Evolutionary conservation across 1,140 invertebrate genomes (phyloP), one percentile per base, ranked within the genome.

Genomic region (Phthorimaea operculella): DNA sequence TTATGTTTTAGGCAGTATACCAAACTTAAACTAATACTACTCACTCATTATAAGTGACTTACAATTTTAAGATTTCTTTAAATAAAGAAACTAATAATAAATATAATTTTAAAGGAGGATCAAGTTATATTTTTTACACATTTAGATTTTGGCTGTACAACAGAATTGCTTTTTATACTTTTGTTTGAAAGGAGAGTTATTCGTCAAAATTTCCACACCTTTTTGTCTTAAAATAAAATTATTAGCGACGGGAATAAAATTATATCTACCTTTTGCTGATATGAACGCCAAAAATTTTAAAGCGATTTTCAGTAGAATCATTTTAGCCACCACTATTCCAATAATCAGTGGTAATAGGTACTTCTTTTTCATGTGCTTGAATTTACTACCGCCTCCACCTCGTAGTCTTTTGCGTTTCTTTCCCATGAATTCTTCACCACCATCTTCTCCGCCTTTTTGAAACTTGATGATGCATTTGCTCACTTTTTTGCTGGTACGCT

Each of bases 271-370:
- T 83, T 84, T 84, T 50, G 69, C 70, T 17, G 90, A 89, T 9
- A 91, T 66, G 49, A 91, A 85, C 4, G 89, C 89, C 9, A 92
- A 63, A 15, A 85, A 85, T 63, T 91, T 91, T 50, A 92, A 63
- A 12, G 88, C 86, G n/a, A 91, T 70, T 1, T 90, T 90, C 51
- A 91, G 62, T 1, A 91, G 49, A 7, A 91, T 74, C 44, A 88
- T 87, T 63, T 91, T 91, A 4, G 90, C 89, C 11, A 90, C 68
- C 11, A 90, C 63, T 10, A 89, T 76, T 0, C 89, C 90, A n/a
- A 90, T 65, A 12, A 92, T 66, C 42, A 92, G 51, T 0, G 90
- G 90, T 36, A 89, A 44, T 28, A 90, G 58, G 51, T 82, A 87
- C 60, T 88, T 89, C 59, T 73, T 76, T 7, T 66, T 47, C 49